Base-by-base conservation (phyloP, 2,888 invertebrate genomes). In the Apamea crenata region DNA sequence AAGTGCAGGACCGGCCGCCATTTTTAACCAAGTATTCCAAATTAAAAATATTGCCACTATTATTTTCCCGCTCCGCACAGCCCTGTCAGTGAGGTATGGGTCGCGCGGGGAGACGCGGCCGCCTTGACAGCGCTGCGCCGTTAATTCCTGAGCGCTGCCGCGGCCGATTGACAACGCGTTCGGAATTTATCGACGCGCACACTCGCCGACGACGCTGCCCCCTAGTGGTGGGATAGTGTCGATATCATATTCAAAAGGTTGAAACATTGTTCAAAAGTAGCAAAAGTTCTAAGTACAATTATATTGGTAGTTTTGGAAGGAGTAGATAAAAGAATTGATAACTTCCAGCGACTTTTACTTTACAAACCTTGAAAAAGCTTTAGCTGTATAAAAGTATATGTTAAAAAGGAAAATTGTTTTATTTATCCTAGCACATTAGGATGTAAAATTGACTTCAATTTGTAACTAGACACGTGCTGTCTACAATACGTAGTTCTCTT, bases 121-220 rank as follows among this genome's bases (percentile, higher is more conserved):
- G 95, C 95, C 95, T 95, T 95, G 96, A 95, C 95, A 96, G 96
- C 95, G 92, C 94, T 90, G 92, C 93, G 95, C 96, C 95, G 96
- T 96, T 96, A 96, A 96, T 96, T 96, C 96, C 95, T 94, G 94
- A 93, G 92, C 95, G 93, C 95, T 89, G 94, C 95, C 95, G 95
- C 96, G 95, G 92, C 92, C 96, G 96, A 96, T 96, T 96, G 96
- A 96, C 96, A 96, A 96, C 96, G 95, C 96, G 96, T 92, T 92
- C 92, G 95, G 96, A 96, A 97, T 96, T 96, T 96, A 96, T 97
- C 96, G 96, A 95, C 95, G 95, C 94, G 95, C 94, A 96, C 95
- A 95, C 94, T 95, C 95, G 93, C 94, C 93, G 92, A 90, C 89
- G 86, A 83, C 81, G 77, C 86, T 85, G 83, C 50, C 85, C 87